Evolutionary conservation across 2,113 vertebrate species (phyloP).

Genomic region (Datnioides undecimradiatus): DNA sequence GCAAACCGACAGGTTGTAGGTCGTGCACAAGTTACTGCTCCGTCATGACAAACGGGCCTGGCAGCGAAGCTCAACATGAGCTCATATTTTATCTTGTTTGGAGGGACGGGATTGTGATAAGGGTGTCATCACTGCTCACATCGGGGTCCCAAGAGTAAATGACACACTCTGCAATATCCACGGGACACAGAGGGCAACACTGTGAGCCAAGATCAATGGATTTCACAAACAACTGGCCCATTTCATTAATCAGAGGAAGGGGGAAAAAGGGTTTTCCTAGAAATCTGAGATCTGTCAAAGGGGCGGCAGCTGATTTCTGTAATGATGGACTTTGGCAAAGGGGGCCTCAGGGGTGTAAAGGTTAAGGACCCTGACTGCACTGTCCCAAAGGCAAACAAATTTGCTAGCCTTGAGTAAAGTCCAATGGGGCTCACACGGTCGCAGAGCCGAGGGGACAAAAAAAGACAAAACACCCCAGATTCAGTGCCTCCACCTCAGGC

Average conservation of each 20-base stretch:
- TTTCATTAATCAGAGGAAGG: background rate
- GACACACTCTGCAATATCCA: background rate
- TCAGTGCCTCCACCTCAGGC: slow-evolving; percentile 1
- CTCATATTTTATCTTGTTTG: background rate
- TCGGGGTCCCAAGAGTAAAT: background rate
- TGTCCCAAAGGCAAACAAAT: slow-evolving; percentile 79
- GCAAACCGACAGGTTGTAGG: slow-evolving; percentile 1
- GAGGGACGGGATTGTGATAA: background rate
- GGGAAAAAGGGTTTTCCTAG: slow-evolving; percentile 23
- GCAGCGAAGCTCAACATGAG: background rate
- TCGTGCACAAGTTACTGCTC: background rate
- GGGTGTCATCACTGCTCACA: background rate
- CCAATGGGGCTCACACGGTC: slow-evolving; percentile 60
- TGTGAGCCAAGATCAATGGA: slow-evolving; percentile 12
- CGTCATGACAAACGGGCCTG: background rate
- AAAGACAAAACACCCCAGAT: slow-evolving; percentile 1
- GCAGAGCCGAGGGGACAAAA: slow-evolving; percentile 17
- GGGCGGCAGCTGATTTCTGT: background rate
- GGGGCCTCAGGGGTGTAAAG: slow-evolving; percentile 65
- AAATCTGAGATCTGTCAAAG: background rate
- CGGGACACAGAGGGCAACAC: background rate
- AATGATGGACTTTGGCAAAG: slow-evolving; percentile 19
- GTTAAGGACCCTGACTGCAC: slow-evolving; percentile 69
- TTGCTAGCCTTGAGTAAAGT: slow-evolving; percentile 84
- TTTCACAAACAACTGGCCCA: slow-evolving; percentile 9